These are phyloP conservation scores for Caenorhabditis becei DNA, from an alignment of 2,888 invertebrate species.

Conservation along the genomic window DNA sequence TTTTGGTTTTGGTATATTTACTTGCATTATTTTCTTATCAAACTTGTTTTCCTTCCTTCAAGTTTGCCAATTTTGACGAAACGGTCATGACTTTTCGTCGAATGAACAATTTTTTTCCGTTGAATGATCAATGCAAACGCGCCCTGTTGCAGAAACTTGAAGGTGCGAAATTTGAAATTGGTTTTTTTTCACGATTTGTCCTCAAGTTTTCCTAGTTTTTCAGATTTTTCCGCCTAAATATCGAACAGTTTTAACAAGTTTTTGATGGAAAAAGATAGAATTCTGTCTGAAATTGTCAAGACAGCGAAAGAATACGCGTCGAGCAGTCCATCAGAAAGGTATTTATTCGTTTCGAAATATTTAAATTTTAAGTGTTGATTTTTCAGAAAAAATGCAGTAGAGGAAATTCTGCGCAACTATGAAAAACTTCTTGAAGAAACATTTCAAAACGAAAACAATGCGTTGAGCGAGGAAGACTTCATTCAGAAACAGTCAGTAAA, in stretches of 20 bases:
- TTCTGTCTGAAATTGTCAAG: background rate
- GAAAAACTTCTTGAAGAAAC: background rate
- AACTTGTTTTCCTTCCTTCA: no score
- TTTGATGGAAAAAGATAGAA: slow-evolving; percentile 2
- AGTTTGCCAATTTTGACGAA: no score
- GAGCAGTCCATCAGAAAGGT: background rate
- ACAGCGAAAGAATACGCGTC: slow-evolving; percentile 13
- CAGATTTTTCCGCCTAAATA: background rate
- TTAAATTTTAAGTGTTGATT: background rate
- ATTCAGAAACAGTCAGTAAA: slow-evolving; percentile 8
- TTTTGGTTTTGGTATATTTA: no score
- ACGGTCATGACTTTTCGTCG: no score
- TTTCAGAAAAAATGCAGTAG: background rate
- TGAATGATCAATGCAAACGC: slow-evolving; percentile 13
- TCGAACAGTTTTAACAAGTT: background rate
- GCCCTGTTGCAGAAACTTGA: background rate
- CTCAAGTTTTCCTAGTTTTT: background rate
- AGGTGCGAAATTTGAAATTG: slow-evolving; percentile 7
- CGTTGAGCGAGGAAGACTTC: slow-evolving; percentile 3
- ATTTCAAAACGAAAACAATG: background rate
- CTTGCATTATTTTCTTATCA: no score
- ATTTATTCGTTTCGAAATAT: background rate
- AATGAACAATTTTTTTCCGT: no score
- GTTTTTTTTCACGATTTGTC: slow-evolving; percentile 4
- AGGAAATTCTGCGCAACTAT: background rate